Base-by-base conservation (phyloP, 2,888 invertebrate genomes). In the Nymphalis c-album region DNA sequence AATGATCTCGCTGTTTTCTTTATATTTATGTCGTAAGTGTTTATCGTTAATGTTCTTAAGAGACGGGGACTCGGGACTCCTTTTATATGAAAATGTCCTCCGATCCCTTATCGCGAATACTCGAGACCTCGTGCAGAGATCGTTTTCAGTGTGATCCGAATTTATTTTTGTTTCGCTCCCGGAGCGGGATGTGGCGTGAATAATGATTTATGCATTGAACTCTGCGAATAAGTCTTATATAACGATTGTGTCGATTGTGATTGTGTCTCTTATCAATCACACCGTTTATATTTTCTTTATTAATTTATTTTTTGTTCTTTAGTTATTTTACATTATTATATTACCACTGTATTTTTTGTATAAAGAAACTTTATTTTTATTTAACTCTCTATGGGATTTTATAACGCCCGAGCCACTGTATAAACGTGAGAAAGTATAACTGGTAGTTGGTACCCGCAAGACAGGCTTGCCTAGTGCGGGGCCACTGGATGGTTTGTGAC, bases 121-220 rank as follows among this genome's bases (percentile, higher is more conserved):
- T 71, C 61, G 62, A 68, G 70, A 70, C 73, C 74, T 74, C 74
- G 71, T 69, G 73, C 74, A 71, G 71, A 75, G 73, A 70, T 68
- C 70, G 70, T 60, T 74, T 72, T 64, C 71, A 69, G 71, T 73
- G 71, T 71, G 74, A 76, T 79, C 75, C 74, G 68, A 76, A 77
- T 81, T 74, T 76, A 76, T 75, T 75, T 71, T 70, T 72, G 74
- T 68, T 68, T 70, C 73, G 77, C 78, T 75, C 72, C 73, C 74
- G 75, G 75, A 73, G 71, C 65, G 60, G 64, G 65, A 71, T 74
- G 73, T 66, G 75, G 51, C 53, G 60, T 71, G 77, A 77, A 78
- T 77, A 71, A 70, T 70, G 71, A 69, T 67, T 69, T 66, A 65
- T 67, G 64, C 63, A 66, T 40, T 17, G 67, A 57, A 67, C 57